These are phyloP conservation scores for Drosophila truncata DNA, from an alignment of 1,140 invertebrate species.

Conservation along the genomic window DNA sequence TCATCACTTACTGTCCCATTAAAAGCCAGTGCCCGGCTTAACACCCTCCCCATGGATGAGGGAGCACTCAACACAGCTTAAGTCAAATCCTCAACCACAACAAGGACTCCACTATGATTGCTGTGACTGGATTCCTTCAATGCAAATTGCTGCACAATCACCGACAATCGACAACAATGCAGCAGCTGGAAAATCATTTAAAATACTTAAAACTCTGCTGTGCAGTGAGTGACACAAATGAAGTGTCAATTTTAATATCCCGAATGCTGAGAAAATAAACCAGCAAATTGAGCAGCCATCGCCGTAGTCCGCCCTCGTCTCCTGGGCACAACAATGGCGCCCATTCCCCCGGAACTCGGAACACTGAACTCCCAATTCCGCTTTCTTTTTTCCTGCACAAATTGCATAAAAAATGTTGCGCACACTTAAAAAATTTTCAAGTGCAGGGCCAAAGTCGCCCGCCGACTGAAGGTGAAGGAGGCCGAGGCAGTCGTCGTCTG, in stretches of 20 bases:
- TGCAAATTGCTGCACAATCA: slow-evolving; percentile 43
- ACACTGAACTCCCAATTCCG: slow-evolving; percentile 1
- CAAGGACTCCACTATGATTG: slow-evolving; percentile 36
- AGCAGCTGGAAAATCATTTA: slow-evolving; percentile 36
- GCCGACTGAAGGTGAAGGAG: neutral
- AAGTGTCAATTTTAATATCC: slow-evolving; percentile 71
- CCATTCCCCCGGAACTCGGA: neutral
- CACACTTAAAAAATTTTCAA: slow-evolving; percentile 72
- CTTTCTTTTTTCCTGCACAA: slow-evolving; percentile 30
- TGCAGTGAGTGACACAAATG: slow-evolving; percentile 51
- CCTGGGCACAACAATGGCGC: slow-evolving; percentile 31
- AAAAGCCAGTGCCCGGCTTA: neutral
- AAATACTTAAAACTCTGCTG: slow-evolving; percentile 37
- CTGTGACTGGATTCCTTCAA: slow-evolving; percentile 16
- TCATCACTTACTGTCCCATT: neutral
- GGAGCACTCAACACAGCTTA: slow-evolving; percentile 20
- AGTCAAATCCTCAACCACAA: slow-evolving; percentile 41
- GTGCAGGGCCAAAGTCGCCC: slow-evolving; percentile 59
- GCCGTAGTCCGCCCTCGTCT: slow-evolving; percentile 12
- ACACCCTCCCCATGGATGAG: neutral
- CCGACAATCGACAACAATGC: slow-evolving; percentile 20
- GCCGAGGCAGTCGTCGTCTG: slow-evolving; percentile 11
- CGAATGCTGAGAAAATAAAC: slow-evolving; percentile 38
- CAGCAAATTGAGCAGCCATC: slow-evolving; percentile 61
- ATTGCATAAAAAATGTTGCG: slow-evolving; percentile 75